A percentile compares a stretch with the other conserved stretches of the same genome.
Evolutionary conservation across 2,113 vertebrate species (phyloP).

Genomic region (Cheilinus undulatus): DNA sequence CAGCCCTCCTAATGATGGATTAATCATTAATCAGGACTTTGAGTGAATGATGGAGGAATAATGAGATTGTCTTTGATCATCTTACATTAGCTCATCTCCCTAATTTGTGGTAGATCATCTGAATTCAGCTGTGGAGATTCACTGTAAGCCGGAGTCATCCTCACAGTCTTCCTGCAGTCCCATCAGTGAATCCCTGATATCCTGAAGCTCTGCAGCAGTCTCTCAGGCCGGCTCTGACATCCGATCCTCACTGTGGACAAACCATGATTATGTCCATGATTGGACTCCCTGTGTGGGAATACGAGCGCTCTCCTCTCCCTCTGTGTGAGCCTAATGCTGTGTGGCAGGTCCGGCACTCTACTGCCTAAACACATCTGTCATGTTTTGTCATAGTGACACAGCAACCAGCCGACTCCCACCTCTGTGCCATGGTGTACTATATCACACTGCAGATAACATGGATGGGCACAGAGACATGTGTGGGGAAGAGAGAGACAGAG

Average conservation of each 20-base stretch:
- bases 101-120: slow-evolving; percentile 58
- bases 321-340: slow-evolving; percentile 89
- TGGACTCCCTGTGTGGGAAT: slow-evolving; percentile 83
- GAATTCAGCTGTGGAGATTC: slow-evolving; percentile 47
- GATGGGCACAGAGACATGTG: slow-evolving; percentile 26
- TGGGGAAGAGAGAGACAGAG: slow-evolving; percentile 4
- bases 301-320: slow-evolving; percentile 81
- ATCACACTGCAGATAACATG: slow-evolving; percentile 34
- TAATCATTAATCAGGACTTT: slow-evolving; percentile 63
- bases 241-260: slow-evolving; percentile 75
- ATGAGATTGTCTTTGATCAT: slow-evolving; percentile 68
- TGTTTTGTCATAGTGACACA: slow-evolving; percentile 81
- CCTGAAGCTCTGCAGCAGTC: slow-evolving; percentile 26
- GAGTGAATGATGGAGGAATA: slow-evolving; percentile 61
- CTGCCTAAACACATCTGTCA: slow-evolving; percentile 94
- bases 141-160: slow-evolving; percentile 22
- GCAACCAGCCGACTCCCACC: slow-evolving; percentile 76
- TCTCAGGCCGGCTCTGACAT: slow-evolving; percentile 51
- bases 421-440: slow-evolving; percentile 50
- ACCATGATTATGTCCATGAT: slow-evolving; percentile 88
- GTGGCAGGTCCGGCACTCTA: slow-evolving; percentile 86
- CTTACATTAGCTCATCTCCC: slow-evolving; percentile 44
- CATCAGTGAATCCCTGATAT: slow-evolving; percentile 26
- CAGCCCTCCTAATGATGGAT: slow-evolving; percentile 60
- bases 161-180: slow-evolving; percentile 32